Conservation (phyloP, 2,113 vertebrate genomes). For the Phrynosoma platyrhinos region DNA sequence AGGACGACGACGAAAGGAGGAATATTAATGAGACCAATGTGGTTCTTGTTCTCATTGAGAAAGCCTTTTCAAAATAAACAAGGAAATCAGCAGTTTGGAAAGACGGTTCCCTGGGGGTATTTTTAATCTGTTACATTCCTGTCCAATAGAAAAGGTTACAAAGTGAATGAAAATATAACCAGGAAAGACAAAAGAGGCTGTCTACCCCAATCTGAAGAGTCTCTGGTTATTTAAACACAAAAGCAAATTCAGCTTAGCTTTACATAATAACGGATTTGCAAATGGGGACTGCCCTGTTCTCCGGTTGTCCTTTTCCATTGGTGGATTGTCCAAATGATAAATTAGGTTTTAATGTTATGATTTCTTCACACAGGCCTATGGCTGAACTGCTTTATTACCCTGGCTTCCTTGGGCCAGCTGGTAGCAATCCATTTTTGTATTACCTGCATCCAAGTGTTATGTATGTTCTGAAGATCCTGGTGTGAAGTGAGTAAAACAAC, state of each 20-base stretch:
- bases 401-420: not conserved
- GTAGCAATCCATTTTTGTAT: conserved; percentile 16
- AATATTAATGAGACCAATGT: conserved; percentile 58
- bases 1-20: conserved; percentile 8
- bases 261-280: conserved; percentile 20
- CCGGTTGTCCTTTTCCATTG: not conserved
- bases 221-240: conserved; percentile 45
- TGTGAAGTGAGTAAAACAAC: conserved; percentile 20
- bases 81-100: conserved; percentile 58
- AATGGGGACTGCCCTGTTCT: not conserved
- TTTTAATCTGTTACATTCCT: conserved; percentile 71
- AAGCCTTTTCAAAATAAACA: conserved; percentile 53
- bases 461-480: conserved; percentile 8
- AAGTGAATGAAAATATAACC: conserved; percentile 66
- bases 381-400: conserved; percentile 3
- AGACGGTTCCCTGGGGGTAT: conserved; percentile 57
- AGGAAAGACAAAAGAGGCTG: conserved; percentile 46
- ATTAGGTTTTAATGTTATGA: conserved; percentile 46
- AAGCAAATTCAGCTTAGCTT: conserved; percentile 37
- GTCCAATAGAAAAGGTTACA: conserved; percentile 58
- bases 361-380: conserved; percentile 4
- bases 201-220: not conserved
- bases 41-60: conserved; percentile 62
- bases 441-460: not conserved
- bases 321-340: conserved; percentile 39